These are phyloP conservation scores for Acropternis orthonyx DNA, from an alignment of 2,797 vertebrate genomes.

Conservation along the genomic window DNA sequence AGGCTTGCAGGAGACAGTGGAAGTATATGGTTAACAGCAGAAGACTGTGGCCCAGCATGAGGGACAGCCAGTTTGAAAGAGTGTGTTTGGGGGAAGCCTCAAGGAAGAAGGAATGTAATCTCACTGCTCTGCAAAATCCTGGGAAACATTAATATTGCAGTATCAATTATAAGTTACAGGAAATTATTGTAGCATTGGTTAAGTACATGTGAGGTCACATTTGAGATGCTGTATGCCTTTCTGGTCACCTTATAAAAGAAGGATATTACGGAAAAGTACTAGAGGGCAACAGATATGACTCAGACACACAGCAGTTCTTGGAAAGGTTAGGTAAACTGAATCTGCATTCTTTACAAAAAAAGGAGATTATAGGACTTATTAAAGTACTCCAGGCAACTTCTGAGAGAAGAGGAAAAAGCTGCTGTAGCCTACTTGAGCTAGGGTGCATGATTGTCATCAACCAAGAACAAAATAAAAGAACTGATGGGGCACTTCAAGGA, in stretches of 20 bases:
- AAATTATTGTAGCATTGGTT: slow-evolving; percentile 67
- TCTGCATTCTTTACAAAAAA: slow-evolving; percentile 31
- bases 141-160: slow-evolving; percentile 59
- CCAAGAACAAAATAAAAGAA: slow-evolving; percentile 28
- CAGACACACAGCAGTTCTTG: slow-evolving; percentile 12
- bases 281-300: slow-evolving; percentile 65
- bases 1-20: neutral
- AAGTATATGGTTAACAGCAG: neutral
- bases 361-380: slow-evolving; percentile 30
- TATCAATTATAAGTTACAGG: slow-evolving; percentile 71
- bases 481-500: slow-evolving; percentile 22
- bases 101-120: slow-evolving; percentile 43
- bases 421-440: neutral
- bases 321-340: slow-evolving; percentile 58
- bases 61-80: neutral
- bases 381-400: slow-evolving; percentile 21
- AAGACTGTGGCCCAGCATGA: slow-evolving; percentile 11
- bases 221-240: slow-evolving; percentile 35
- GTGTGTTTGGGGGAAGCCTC: neutral
- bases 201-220: slow-evolving; percentile 60
- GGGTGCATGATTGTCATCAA: slow-evolving; percentile 38
- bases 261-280: slow-evolving; percentile 55
- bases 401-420: slow-evolving; percentile 11
- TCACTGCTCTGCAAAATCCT: slow-evolving; percentile 29
- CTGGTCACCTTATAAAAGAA: slow-evolving; percentile 58